phyloP scores from a whole-genome alignment of 2,888 invertebrate genomes.

The Oegoconia quadripuncta region DNA sequence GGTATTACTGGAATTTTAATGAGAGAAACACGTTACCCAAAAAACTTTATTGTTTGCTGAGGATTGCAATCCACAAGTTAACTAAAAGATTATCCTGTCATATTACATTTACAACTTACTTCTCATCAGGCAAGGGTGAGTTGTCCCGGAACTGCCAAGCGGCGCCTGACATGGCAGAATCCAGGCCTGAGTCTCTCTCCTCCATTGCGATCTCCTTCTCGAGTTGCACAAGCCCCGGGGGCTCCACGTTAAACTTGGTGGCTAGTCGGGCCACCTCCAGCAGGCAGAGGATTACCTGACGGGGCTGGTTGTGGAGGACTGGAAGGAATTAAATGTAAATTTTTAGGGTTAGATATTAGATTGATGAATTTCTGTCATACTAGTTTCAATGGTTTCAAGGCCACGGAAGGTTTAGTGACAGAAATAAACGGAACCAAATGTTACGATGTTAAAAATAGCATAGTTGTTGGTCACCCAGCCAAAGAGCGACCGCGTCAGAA shows the following conservation, averaged over 20 bases:
- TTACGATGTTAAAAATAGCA: too few relatives aligned
- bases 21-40: neutral
- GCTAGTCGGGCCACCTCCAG: slow-evolving; percentile 91
- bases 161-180: slow-evolving; percentile 80
- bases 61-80: slow-evolving; percentile 2
- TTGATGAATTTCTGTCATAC: neutral
- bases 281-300: slow-evolving; percentile 90
- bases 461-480: too few relatives aligned
- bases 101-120: too few relatives aligned
- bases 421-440: too few relatives aligned
- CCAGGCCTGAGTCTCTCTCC: slow-evolving; percentile 82
- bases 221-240: slow-evolving; percentile 88
- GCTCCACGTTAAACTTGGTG: slow-evolving; percentile 87
- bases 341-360: neutral
- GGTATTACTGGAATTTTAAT: neutral
- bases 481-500: too few relatives aligned
- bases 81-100: too few relatives aligned
- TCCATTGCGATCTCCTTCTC: slow-evolving; percentile 93
- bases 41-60: too few relatives aligned
- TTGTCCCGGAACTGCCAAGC: slow-evolving; percentile 84
- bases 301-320: slow-evolving; percentile 90
- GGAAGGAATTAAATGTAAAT: slow-evolving; percentile 12
- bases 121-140: slow-evolving; percentile 51
- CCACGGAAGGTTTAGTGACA: too few relatives aligned
- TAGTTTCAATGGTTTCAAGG: neutral